Percentiles rank a stretch among this genome's conserved stretches.
Evolutionary conservation across 1,140 invertebrate genomes (phyloP).

Genomic region (Gryllus bimaculatus): DNA sequence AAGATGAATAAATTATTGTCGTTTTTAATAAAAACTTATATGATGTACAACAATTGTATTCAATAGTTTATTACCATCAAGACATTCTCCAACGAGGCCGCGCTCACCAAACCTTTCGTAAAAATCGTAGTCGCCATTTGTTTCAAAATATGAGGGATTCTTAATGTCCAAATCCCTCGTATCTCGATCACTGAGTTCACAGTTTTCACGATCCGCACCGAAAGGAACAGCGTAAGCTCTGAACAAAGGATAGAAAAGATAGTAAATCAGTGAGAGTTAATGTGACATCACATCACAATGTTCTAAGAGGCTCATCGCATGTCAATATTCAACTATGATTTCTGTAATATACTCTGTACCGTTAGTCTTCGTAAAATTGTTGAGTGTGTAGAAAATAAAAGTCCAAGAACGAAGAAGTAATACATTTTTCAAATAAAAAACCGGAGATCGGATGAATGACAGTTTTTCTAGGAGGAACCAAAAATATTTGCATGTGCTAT

Average conservation of each 20-base stretch:
- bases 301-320: too few species aligned
- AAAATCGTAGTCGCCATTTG: slow-evolving; percentile 72
- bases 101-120: slow-evolving; percentile 67
- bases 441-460: too few species aligned
- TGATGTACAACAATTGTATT: not conserved
- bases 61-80: slow-evolving; percentile 54
- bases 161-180: slow-evolving; percentile 72
- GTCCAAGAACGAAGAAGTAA: too few species aligned
- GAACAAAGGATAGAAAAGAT: slow-evolving; percentile 12
- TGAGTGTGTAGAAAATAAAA: too few species aligned
- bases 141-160: slow-evolving; percentile 76
- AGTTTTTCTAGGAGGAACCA: too few species aligned
- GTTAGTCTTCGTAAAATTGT: too few species aligned
- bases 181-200: slow-evolving; percentile 79
- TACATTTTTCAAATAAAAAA: too few species aligned
- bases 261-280: too few species aligned
- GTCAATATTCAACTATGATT: too few species aligned
- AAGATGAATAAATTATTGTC: not conserved
- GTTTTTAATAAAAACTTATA: not conserved
- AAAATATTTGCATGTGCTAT: too few species aligned
- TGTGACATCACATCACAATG: too few species aligned
- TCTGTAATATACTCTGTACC: too few species aligned
- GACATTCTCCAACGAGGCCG: slow-evolving; percentile 55
- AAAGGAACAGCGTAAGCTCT: slow-evolving; percentile 38
- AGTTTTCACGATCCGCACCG: slow-evolving; percentile 68